Percentiles rank a stretch among this genome's conserved stretches.
Evolutionary conservation across 2,888 invertebrate species (phyloP).

Genomic region (Lissonota sp.): DNA sequence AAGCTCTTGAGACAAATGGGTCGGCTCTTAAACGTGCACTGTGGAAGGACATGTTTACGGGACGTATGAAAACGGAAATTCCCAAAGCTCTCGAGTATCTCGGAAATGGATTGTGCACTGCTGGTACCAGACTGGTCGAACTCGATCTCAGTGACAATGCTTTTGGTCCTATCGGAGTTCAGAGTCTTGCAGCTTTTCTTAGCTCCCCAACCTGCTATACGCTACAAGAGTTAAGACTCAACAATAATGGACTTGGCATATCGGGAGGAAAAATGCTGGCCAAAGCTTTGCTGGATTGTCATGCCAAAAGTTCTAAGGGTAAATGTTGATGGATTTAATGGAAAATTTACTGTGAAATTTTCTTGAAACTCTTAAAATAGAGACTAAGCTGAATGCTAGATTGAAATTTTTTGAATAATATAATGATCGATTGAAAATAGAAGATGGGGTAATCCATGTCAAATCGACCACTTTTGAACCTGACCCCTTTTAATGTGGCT

Average conservation of each 20-base stretch:
- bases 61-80: conserved; percentile 97
- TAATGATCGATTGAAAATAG: no score
- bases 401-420: no score
- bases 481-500: no score
- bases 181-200: conserved; percentile 93
- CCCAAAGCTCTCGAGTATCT: conserved; percentile 93
- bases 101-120: conserved; percentile 92
- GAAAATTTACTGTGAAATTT: no score
- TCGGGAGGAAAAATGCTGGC: conserved; percentile 94
- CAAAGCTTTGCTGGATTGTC: conserved; percentile 89
- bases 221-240: conserved; percentile 92
- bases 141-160: conserved; percentile 99
- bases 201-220: conserved; percentile 93
- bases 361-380: no score
- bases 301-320: conserved; percentile 86
- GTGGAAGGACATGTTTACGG: conserved; percentile 99
- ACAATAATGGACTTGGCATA: conserved; percentile 98
- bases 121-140: conserved; percentile 91
- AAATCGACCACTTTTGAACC: no score
- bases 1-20: conserved; percentile 91
- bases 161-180: conserved; percentile 97
- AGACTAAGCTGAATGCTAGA: no score
- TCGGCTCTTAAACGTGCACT: conserved; percentile 91
- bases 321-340: conserved; percentile 21
- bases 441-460: no score